Base-by-base conservation (phyloP, 2,113 vertebrate genomes). In the Salvelinus namaycush region DNA sequence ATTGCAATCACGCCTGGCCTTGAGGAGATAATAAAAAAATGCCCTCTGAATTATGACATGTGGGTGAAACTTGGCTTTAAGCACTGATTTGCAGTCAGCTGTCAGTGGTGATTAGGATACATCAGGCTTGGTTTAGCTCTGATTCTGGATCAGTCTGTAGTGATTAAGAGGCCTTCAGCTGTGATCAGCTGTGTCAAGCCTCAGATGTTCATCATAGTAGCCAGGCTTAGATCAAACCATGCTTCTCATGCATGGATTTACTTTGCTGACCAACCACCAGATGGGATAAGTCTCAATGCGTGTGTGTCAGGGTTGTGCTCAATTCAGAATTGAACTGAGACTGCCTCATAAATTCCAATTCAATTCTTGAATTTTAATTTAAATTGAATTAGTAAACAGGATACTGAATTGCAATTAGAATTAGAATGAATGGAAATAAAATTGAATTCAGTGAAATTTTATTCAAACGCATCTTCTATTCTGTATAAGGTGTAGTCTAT, bases 121-220 rank as follows among this genome's bases (percentile, higher is more conserved):
- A n/a, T 34, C 2, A 16, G 12, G 31, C 31, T 20, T 31, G 31
- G 65, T 31, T 7, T 5, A 68, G 29, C 26, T 29, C 65, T 67
- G 65, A 67, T 14, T 68, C 29, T 39, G 67, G 5, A 22, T 68
- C 29, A 39, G 67, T 68, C 29, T 16, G 31, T 39, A 18, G 2
- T 68, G 67, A 68, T 68, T 68, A 68, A 34, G 67, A 34, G 29
- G 67, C 31, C 67, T 34, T 39, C 31, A 34, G 67, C 29, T n/a
- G 14, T 20, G 67, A 44, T 68, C 67, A 68, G 31, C 67, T 29
- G 29, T 68, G 67, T 68, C 29, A 26, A 67, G 13, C 16, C 65
- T 67, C 65, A 29, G 27, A 67, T 67, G n/a, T 27, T 67, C 65
- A 12, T 67, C 65, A 26, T 27, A 0, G 51, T 54, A 54, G 14